A percentile compares a stretch with the other conserved stretches of the same genome.
These are phyloP conservation scores for Cotesia glomerata DNA, from an alignment of 1,140 invertebrate species.

Conservation along the genomic window DNA sequence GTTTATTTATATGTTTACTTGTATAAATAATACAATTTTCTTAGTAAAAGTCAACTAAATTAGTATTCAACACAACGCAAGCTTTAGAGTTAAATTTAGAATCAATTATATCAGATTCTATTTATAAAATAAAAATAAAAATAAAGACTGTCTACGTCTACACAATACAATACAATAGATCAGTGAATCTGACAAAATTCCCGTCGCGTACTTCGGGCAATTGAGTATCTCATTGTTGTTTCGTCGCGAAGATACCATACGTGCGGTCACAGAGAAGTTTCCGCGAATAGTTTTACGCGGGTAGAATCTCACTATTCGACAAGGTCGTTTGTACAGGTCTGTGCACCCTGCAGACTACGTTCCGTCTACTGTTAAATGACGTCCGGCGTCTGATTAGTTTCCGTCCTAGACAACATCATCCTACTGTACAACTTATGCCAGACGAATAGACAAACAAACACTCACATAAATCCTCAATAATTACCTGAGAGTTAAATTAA, in stretches of 20 bases:
- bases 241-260: background rate
- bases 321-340: slow-evolving; percentile 28
- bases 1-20: too few relatives aligned
- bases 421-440: slow-evolving; percentile 18
- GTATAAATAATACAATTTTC: too few relatives aligned
- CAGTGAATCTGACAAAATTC: background rate
- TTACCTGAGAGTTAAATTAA: background rate
- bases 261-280: slow-evolving; percentile 28
- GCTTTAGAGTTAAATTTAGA: too few relatives aligned
- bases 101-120: too few relatives aligned
- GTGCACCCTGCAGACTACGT: background rate
- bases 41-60: too few relatives aligned
- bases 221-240: slow-evolving; percentile 24
- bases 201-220: slow-evolving; percentile 5
- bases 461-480: background rate
- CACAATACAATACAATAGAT: background rate
- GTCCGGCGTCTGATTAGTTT: slow-evolving; percentile 42
- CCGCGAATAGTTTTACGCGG: slow-evolving; percentile 37
- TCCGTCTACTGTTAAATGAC: slow-evolving; percentile 23
- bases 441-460: slow-evolving; percentile 22
- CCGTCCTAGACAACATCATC: slow-evolving; percentile 31
- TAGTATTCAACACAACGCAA: too few relatives aligned
- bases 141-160: background rate
- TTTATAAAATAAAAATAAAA: too few relatives aligned
- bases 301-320: slow-evolving; percentile 29